Evolutionary conservation across 2,888 invertebrate species (phyloP).

Genomic region (Parochlus steinenii): DNA sequence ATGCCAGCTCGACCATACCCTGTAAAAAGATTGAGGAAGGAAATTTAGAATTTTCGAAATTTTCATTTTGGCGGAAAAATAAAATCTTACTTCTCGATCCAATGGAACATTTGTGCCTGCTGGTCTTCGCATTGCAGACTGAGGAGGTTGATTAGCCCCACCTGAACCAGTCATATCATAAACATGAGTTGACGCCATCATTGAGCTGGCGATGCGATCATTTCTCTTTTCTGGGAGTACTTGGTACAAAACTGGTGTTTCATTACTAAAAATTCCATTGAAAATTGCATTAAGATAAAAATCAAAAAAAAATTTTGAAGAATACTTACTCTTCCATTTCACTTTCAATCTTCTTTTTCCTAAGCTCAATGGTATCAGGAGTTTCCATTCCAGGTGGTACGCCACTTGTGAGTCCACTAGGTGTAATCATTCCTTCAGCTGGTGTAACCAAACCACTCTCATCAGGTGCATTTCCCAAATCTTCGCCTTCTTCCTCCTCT

Average conservation of each 20-base stretch:
- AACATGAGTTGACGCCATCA: conserved; percentile 98
- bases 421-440: conserved; percentile 86
- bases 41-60: too few relatives aligned
- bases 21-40: too few relatives aligned
- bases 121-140: conserved; percentile 32
- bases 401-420: conserved; percentile 72
- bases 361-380: conserved; percentile 92
- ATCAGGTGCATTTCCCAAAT: conserved; percentile 39
- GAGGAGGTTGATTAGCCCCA: conserved; percentile 31
- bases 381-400: conserved; percentile 95
- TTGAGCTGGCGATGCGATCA: conserved; percentile 72
- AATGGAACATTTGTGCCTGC: conserved; percentile 16
- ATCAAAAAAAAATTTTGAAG: neutral
- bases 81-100: conserved; percentile 17
- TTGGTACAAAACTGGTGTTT: conserved; percentile 89
- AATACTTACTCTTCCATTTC: conserved; percentile 76
- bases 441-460: conserved; percentile 82
- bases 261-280: conserved; percentile 40
- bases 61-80: too few relatives aligned
- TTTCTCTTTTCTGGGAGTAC: conserved; percentile 88
- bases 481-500: conserved; percentile 46
- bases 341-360: conserved; percentile 91
- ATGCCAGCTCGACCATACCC: conserved; percentile 81
- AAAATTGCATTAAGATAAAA: conserved; percentile 4
- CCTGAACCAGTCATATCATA: conserved; percentile 75